A percentile compares a stretch with the other conserved stretches of the same genome.
These are phyloP conservation scores for Helicolenus hilgendorfi DNA, from an alignment of 2,797 vertebrate genomes.

Conservation along the genomic window DNA sequence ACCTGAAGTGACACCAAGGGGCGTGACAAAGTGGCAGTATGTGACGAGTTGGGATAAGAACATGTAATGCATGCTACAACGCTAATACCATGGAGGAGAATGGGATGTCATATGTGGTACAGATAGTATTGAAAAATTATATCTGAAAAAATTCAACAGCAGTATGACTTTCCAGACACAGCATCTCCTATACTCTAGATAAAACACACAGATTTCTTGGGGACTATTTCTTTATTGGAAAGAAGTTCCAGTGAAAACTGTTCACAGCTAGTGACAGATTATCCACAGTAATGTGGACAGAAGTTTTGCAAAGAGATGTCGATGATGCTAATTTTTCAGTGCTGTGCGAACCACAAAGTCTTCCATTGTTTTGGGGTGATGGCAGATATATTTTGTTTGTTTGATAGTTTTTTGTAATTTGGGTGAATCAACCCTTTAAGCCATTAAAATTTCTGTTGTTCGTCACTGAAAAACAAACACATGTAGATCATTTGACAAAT, in stretches of 20 bases:
- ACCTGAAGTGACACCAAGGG: too few species aligned
- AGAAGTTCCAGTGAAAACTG: neutral
- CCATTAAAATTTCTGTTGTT: neutral
- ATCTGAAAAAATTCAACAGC: neutral
- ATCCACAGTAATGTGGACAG: constrained; percentile 1
- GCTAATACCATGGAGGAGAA: neutral
- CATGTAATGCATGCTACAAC: neutral
- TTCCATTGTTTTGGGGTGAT: neutral
- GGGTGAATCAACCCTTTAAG: neutral
- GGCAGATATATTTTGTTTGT: neutral
- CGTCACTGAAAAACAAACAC: constrained; percentile 13
- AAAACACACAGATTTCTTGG: neutral
- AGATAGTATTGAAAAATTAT: neutral
- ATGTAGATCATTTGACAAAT: constrained; percentile 46
- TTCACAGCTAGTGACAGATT: constrained; percentile 5
- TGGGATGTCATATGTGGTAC: neutral
- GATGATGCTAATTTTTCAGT: neutral
- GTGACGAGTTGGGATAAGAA: too few species aligned
- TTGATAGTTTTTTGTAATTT: neutral
- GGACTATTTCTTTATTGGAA: constrained; percentile 12
- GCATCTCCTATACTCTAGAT: neutral
- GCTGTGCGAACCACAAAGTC: neutral
- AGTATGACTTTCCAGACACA: neutral
- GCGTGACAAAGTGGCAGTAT: too few species aligned
- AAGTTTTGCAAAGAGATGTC: neutral